Percentiles rank a stretch among this genome's conserved stretches.
These are phyloP conservation scores for Hemiscyllium ocellatum DNA, from an alignment of 2,113 vertebrate genomes.

Conservation along the genomic window DNA sequence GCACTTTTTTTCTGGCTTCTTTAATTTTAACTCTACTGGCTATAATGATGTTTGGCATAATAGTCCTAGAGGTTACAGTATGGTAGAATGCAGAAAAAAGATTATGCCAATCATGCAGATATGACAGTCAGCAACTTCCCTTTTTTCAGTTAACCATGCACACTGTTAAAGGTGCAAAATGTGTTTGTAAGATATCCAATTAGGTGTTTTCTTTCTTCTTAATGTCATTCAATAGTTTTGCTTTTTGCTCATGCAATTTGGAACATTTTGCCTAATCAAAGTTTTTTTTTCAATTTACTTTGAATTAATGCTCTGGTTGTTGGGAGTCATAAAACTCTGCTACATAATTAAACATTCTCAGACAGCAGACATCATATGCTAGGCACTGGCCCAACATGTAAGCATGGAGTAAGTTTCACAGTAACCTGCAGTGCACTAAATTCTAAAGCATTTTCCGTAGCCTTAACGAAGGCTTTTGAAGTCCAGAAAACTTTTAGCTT, in stretches of 20 bases:
- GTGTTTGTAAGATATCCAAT: neutral
- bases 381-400: neutral
- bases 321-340: neutral
- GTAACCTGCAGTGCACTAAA: neutral
- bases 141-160: neutral
- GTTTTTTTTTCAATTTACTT: neutral
- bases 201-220: neutral
- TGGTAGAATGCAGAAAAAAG: neutral
- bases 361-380: neutral
- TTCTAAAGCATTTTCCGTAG: neutral
- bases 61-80: neutral
- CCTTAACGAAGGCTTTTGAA: neutral
- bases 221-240: neutral
- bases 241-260: neutral
- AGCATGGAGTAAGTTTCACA: neutral
- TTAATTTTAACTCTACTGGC: neutral
- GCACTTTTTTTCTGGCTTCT: neutral
- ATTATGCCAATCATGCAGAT: neutral
- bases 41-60: neutral
- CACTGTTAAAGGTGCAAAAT: neutral
- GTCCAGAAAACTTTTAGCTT: neutral
- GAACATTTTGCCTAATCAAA: neutral
- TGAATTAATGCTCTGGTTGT: neutral
- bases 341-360: neutral
- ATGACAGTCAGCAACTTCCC: neutral